A percentile compares a stretch with the other conserved stretches of the same genome.
These are phyloP conservation scores for Microcebus ravelobensis DNA, from an alignment of 2,113 vertebrate genomes.

Conservation along the genomic window DNA sequence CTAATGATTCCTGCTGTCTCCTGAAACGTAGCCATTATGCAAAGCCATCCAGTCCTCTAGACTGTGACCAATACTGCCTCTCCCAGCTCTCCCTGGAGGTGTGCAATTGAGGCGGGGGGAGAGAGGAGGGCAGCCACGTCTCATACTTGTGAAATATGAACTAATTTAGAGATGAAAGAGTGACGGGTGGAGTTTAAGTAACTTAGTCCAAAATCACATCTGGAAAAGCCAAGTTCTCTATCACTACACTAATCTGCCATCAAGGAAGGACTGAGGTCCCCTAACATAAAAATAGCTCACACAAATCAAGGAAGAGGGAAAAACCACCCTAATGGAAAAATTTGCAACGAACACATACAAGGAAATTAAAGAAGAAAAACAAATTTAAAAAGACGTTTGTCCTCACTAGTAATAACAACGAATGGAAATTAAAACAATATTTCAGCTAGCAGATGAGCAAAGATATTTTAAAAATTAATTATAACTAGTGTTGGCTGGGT, in stretches of 20 bases:
- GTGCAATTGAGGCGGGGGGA: too few species aligned
- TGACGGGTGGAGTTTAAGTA: background rate
- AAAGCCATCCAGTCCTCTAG: background rate
- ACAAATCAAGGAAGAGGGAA: background rate
- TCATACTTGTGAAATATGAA: background rate
- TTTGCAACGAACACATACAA: background rate
- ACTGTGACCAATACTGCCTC: background rate
- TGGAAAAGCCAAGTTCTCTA: conserved; percentile 13
- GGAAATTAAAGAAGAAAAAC: conserved; percentile 60
- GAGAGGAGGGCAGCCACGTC: background rate
- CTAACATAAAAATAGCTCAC: conserved; percentile 30
- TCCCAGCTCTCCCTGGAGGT: background rate
- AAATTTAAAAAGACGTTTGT: conserved; percentile 53
- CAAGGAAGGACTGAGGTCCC: background rate
- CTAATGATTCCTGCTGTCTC: background rate
- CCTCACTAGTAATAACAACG: conserved; percentile 54
- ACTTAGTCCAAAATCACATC: conserved; percentile 13
- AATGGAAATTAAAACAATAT: conserved; percentile 74
- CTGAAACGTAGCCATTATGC: background rate
- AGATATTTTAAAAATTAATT: conserved; percentile 53
- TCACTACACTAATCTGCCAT: background rate
- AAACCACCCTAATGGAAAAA: conserved; percentile 43
- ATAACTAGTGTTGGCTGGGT: conserved; percentile 1
- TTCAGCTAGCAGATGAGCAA: conserved; percentile 63
- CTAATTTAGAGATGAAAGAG: background rate